Evolutionary conservation across 2,797 vertebrate genomes (phyloP).

Genomic region (Amniataba percoides): DNA sequence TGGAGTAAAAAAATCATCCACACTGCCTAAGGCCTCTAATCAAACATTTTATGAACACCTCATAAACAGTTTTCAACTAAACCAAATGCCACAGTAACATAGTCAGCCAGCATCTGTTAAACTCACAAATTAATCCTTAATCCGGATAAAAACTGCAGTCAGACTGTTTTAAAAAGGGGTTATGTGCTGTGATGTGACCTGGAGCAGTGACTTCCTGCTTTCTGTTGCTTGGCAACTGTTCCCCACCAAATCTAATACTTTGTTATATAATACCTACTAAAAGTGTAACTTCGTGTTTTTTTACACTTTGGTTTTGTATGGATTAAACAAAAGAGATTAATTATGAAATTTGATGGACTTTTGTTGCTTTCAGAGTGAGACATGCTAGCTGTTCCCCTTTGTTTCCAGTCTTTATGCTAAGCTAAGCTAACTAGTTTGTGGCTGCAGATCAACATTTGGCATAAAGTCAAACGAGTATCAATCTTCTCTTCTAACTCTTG

Average conservation of each 20-base stretch:
- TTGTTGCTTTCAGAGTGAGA: neutral
- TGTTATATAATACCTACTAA: neutral
- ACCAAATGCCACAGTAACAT: no score
- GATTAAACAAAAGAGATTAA: neutral
- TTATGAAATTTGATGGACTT: neutral
- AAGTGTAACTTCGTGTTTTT: neutral
- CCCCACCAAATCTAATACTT: no score
- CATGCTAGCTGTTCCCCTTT: neutral
- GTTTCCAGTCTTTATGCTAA: neutral
- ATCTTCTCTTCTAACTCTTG: neutral
- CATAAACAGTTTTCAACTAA: no score
- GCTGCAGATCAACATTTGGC: neutral
- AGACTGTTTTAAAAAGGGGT: neutral
- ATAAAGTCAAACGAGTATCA: neutral
- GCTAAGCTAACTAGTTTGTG: neutral
- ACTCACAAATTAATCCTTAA: neutral
- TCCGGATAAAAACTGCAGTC: neutral
- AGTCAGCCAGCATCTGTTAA: neutral
- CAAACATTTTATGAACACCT: no score
- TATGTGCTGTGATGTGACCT: neutral
- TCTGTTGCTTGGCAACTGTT: constrained; percentile 5
- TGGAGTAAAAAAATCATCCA: no score
- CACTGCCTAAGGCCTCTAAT: no score
- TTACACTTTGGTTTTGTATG: no score
- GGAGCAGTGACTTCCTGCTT: neutral